A percentile compares a stretch with the other conserved stretches of the same genome.
Evolutionary conservation across 2,797 vertebrate species (phyloP).

Genomic region (Danio tinwini): DNA sequence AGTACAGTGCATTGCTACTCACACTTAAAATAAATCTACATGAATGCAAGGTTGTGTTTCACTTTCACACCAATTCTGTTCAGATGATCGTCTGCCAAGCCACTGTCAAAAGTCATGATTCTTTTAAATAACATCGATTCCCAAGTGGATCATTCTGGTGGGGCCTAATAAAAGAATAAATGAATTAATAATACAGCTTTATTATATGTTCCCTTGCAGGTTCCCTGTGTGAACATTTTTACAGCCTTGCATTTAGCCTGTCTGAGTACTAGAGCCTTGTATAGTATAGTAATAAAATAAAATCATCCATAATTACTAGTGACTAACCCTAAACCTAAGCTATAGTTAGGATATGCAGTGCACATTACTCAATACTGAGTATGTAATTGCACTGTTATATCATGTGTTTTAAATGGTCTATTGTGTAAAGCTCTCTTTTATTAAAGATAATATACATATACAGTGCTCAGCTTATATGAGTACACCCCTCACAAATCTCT

Average conservation of each 20-base stretch:
- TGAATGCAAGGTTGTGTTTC: background rate
- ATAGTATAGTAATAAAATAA: background rate
- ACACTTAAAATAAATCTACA: background rate
- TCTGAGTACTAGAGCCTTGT: slow-evolving; percentile 52
- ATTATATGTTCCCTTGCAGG: slow-evolving; percentile 55
- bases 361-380: background rate
- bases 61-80: slow-evolving; percentile 59
- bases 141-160: slow-evolving; percentile 71
- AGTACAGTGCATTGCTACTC: background rate
- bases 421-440: no score
- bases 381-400: background rate
- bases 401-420: no score
- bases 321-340: background rate
- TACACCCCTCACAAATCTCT: no score
- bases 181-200: slow-evolving; percentile 68
- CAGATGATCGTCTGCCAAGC: slow-evolving; percentile 62
- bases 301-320: background rate
- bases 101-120: slow-evolving; percentile 65
- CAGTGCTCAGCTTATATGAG: no score
- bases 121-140: slow-evolving; percentile 62
- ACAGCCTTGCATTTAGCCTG: slow-evolving; percentile 40
- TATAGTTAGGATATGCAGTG: background rate
- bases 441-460: no score
- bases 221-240: slow-evolving; percentile 31
- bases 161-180: slow-evolving; percentile 61